Evolutionary conservation across 2,113 vertebrate species (phyloP), one percentile per base, ranked within the genome.

Genomic region (Phaethornis superciliosus): DNA sequence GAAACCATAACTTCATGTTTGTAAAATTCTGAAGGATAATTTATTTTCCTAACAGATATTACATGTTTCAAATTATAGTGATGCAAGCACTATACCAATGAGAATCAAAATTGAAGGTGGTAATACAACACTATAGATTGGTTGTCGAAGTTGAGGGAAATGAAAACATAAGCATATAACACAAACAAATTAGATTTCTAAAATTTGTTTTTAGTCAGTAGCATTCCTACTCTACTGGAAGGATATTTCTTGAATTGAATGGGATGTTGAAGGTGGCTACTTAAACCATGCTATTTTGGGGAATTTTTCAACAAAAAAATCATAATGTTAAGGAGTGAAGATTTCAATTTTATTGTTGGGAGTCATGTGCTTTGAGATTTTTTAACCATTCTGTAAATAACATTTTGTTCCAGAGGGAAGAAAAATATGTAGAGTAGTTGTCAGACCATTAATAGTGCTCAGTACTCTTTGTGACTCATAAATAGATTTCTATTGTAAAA

Each of bases 11-110:
- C 79, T 82, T 49, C 26, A 15, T 10, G 2, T 84, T 62, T 95
- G 46, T 94, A 79, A 95, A 95, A 89, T 82, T 49, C 55, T 91
- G 70, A 85, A 88, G n/a, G 65, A 85, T 40, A 64, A 87, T 93
- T 94, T 62, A 47, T 85, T 91, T 96, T 93, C 79, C 78, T 72
- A 85, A 58, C 44, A 88, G 54, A 46, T 94, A 69, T 30, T 79
- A 58, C 35, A 88, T 30, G 27, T 92, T 93, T 94, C 69, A 87
- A 58, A 65, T 49, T 87, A 33, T 75, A 79, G 58, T 21, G 58
- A 72, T 11, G 12, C 47, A 52, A 78, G 9, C 24, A 26, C 46
- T 91, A 21, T 33, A 74, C 22, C 67, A 80, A 76, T 42, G 44
- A 91, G 44, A 81, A 94, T 47, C 56, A 75, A 75, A 89, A 81